Conservation (phyloP, 2,113 vertebrate species). For the Thunnus maccoyii region DNA sequence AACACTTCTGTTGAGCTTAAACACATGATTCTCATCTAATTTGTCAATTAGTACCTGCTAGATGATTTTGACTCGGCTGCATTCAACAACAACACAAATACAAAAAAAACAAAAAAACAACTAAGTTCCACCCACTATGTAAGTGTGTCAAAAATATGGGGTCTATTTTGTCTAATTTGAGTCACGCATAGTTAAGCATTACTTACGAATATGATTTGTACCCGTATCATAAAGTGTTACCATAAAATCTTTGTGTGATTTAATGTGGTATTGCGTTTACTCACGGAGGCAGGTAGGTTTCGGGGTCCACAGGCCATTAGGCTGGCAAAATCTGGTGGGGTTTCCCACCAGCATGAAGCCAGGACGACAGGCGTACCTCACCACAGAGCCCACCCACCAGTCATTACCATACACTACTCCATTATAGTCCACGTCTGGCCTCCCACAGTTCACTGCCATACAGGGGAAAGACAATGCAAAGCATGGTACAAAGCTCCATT, state of each 20-base stretch:
- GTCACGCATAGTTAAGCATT: too few relatives aligned
- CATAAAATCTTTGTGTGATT: too few relatives aligned
- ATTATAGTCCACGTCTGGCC: constrained; percentile 85
- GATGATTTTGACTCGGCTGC: not conserved
- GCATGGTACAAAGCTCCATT: not conserved
- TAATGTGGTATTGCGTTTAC: constrained; percentile 27
- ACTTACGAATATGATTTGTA: not conserved
- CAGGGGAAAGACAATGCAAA: constrained; percentile 13
- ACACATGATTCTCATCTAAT: not conserved
- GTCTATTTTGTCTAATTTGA: too few relatives aligned
- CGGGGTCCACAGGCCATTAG: constrained; percentile 85
- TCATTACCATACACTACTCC: constrained; percentile 84
- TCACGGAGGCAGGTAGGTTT: constrained; percentile 88
- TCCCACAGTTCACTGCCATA: constrained; percentile 87
- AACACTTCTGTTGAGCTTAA: not conserved
- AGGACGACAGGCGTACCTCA: constrained; percentile 85
- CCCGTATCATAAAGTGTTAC: not conserved
- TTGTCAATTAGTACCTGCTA: not conserved
- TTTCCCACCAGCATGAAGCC: constrained; percentile 88
- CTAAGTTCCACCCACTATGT: too few relatives aligned
- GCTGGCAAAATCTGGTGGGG: constrained; percentile 83
- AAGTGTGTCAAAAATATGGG: too few relatives aligned
- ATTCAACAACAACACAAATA: not conserved
- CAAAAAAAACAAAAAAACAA: not conserved
- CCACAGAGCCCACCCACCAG: constrained; percentile 90